Base-by-base conservation (phyloP, 35 echinoderm and acorn worm genomes). In the Apostichopus californicus region DNA sequence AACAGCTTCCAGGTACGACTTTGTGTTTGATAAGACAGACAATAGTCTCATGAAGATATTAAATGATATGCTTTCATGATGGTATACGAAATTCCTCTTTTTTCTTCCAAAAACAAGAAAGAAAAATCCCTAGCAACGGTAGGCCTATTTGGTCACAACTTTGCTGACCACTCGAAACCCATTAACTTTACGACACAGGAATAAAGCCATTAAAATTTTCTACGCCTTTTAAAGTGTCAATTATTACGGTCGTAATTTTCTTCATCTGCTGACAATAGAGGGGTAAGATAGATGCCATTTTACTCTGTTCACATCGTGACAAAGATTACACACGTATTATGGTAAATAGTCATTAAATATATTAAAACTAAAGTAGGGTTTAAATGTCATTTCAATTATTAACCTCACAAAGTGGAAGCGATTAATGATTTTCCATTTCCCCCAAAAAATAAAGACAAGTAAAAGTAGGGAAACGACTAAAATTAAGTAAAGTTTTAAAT, bases 161-260 rank as follows among this genome's bases (percentile, higher is more conserved):
- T 46, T 75, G 71, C 71, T 75, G 71, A 75, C 71, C 71, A 75
- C 71, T 75, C 71, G 58, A 75, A 75, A 75, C 20, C 71, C 71
- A 75, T 75, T 75, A 75, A 75, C 71, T 75, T 75, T 75, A 75
- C 71, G 71, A 75, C 71, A 7, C 14, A 75, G 11, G n/a, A 18
- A 75, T 75, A 20, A 20, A 22, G 71, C 3, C 71, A 20, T 75
- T 75, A 75, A 75, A 75, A 75, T 75, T 75, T 75, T 18, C 20
- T 75, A 17, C 7, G 71, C 71, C 13, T 75, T 75, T 75, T 75
- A 75, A 75, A 22, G 71, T 75, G 71, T 75, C 71, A 75, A 75
- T 75, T 18, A 75, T 75, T 75, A 75, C 71, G 71, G 21, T 75
- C 71, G 15, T 22, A 75, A 75, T 6, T 75, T 18, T 22, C n/a